Evolutionary conservation across 2,888 invertebrate genomes (phyloP), one percentile per base, ranked within the genome.

Genomic region (Brenthis daphne): DNA sequence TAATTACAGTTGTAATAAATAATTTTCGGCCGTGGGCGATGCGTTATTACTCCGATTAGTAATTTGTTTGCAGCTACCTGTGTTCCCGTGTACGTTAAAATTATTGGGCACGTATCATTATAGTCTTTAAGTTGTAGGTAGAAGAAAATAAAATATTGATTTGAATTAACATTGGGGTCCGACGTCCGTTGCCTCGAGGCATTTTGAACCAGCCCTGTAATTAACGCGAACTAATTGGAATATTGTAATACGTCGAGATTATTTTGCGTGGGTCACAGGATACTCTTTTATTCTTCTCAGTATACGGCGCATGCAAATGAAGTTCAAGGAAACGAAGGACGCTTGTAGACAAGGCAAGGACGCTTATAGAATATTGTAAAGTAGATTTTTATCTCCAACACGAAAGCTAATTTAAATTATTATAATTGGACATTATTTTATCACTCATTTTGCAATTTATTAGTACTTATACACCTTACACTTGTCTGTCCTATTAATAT

Each of bases 41-140:
- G 73, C 76, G 83, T 83, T 86, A 88, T 90, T 86, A 86, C 81
- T 78, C 74, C 82, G 84, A 87, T 88, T 84, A 84, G 84, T 89
- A 86, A 88, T 90, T 85, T 84, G 85, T 83, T 86, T 79, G 81
- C 77, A 75, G 89, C 90, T 90, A 90, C 90, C 88, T 86, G 89
- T 88, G 84, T 89, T 88, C 83, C 82, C 81, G 79, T 80, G 84
- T 70, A 72, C 68, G 63, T 64, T 65, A 75, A 72, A 56, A 55
- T 50, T 20, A 48, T 43, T 50, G 58, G 29, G 20, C 58, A 51
- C 60, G 57, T 24, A 33, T 12, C n/a, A 68, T 47, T 64, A 63
- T 37, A 43, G 4, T 55, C 24, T 61, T 63, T 68, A 63, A 43
- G 20, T 20, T 13, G 13, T 8, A 13, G 11, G 5, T 3, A 1